Percentiles rank a stretch among this genome's conserved stretches.
Evolutionary conservation across 2,113 vertebrate genomes (phyloP).

Genomic region (Thomomys bottae): DNA sequence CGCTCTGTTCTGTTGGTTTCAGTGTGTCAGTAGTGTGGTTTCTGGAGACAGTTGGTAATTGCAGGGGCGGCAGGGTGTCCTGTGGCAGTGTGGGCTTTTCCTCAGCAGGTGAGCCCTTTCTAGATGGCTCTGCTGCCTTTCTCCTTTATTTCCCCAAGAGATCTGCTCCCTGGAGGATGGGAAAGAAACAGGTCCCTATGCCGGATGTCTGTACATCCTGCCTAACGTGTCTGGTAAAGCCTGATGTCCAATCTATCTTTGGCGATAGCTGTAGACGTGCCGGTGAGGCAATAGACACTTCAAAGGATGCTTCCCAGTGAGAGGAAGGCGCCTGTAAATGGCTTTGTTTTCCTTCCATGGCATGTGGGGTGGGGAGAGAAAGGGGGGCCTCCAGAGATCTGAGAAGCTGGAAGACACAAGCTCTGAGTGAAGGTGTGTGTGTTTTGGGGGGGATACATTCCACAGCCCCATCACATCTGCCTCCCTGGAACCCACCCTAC

Average conservation of each 20-base stretch:
- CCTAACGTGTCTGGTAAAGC: not conserved
- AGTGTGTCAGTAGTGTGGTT: not conserved
- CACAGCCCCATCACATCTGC: not conserved
- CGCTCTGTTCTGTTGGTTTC: not conserved
- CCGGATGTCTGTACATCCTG: not conserved
- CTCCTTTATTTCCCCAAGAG: not conserved
- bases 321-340: not conserved
- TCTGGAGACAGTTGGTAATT: not conserved
- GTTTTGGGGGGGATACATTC: rapidly evolving
- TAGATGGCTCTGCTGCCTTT: not conserved
- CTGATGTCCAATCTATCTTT: not conserved
- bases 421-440: not conserved
- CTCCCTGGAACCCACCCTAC: not conserved
- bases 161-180: not conserved
- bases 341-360: not conserved
- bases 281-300: not conserved
- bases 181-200: not conserved
- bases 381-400: not conserved
- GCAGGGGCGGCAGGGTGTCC: not conserved
- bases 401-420: not conserved
- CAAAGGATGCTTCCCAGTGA: not conserved
- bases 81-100: not conserved
- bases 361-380: not conserved
- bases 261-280: not conserved
- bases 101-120: no score